phyloP scores from a whole-genome alignment of 2,797 vertebrate species.

The Masticophis lateralis region DNA sequence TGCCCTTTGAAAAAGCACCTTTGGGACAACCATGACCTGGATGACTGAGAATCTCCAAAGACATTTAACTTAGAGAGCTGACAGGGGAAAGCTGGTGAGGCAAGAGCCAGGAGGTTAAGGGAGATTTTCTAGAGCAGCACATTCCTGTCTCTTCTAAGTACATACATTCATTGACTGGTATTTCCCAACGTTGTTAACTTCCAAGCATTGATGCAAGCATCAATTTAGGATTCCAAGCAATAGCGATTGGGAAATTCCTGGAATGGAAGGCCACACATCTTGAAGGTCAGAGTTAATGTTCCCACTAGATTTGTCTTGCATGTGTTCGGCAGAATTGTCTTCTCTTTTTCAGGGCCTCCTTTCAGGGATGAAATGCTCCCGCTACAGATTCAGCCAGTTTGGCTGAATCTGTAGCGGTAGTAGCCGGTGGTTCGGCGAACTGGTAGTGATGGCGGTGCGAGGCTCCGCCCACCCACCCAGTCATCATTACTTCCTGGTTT shows the following conservation, averaged over 20 bases:
- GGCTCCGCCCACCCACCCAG: no score
- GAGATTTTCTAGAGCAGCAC: background rate
- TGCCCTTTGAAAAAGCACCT: background rate
- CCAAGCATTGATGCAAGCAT: background rate
- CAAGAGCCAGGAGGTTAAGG: background rate
- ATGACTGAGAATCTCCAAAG: background rate
- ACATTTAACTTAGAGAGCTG: background rate
- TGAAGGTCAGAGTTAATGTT: background rate
- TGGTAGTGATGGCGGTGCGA: no score
- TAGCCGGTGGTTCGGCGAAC: no score
- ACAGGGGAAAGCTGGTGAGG: background rate
- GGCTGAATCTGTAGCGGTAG: no score
- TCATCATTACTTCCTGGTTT: no score
- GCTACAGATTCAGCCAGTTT: rapidly evolving
- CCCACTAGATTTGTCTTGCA: background rate
- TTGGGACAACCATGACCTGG: background rate
- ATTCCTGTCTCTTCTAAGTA: background rate
- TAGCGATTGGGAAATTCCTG: background rate
- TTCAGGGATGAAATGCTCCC: background rate
- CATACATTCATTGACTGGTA: background rate
- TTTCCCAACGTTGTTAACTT: background rate
- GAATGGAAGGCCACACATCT: background rate
- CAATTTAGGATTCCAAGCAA: background rate
- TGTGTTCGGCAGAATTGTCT: background rate
- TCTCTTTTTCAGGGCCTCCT: background rate